These are phyloP conservation scores for Onychomys torridus DNA, from an alignment of 2,797 vertebrate genomes.

Conservation along the genomic window DNA sequence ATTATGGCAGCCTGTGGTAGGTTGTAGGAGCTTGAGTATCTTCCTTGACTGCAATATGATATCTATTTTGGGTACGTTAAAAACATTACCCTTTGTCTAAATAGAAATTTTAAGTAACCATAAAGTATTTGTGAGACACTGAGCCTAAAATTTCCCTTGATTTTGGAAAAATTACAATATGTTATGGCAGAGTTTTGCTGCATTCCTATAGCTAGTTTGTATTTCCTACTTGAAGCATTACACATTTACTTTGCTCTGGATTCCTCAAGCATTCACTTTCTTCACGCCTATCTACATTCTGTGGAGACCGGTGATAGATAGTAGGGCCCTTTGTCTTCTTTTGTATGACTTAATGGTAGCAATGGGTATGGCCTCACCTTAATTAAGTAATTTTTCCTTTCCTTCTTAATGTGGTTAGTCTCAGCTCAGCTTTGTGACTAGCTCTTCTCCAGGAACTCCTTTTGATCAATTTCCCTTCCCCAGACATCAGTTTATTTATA, in stretches of 20 bases:
- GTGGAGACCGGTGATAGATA: neutral
- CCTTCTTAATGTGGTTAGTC: neutral
- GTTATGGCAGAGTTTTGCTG: neutral
- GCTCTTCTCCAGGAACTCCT: neutral
- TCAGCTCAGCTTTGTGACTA: neutral
- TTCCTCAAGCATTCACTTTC: neutral
- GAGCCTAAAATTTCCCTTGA: slow-evolving; percentile 38
- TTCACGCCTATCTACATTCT: neutral
- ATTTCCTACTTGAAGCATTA: slow-evolving; percentile 28
- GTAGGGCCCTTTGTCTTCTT: neutral
- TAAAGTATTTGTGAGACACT: slow-evolving; percentile 16
- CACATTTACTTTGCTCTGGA: slow-evolving; percentile 32
- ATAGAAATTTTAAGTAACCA: slow-evolving; percentile 6
- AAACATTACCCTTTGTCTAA: neutral
- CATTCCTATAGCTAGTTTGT: neutral
- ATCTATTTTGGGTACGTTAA: neutral
- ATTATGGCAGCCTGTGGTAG: neutral
- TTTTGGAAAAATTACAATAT: slow-evolving; percentile 11
- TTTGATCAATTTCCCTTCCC: neutral
- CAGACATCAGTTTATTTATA: neutral
- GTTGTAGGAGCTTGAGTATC: neutral
- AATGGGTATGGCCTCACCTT: neutral
- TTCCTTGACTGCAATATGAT: neutral
- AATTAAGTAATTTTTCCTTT: neutral
- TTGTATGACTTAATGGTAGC: neutral